phyloP scores from a whole-genome alignment of 2,113 vertebrate species.

The Crotalus helleri region DNA sequence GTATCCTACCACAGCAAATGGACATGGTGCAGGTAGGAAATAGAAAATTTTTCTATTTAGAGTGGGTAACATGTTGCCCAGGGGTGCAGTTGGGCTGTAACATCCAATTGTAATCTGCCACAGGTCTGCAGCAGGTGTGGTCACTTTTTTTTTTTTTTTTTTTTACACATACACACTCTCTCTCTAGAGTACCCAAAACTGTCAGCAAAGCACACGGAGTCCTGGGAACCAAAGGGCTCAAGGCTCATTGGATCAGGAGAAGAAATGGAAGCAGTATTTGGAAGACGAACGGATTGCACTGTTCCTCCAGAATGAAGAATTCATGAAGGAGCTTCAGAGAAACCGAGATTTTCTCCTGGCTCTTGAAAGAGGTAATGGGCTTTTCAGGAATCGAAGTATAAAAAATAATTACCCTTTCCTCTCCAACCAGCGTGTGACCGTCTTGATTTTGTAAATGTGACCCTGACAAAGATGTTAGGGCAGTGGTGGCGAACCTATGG shows the following conservation, averaged over 20 bases:
- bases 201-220: conserved; percentile 16
- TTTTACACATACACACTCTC: accelerated
- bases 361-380: conserved; percentile 85
- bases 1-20: conserved; percentile 89
- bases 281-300: conserved; percentile 93
- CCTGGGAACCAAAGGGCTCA: not conserved
- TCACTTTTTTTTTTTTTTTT: accelerated
- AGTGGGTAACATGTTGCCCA: not conserved
- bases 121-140: not conserved
- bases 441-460: not conserved
- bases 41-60: not conserved
- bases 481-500: not conserved
- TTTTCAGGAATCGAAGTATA: not conserved
- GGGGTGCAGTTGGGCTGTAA: not conserved
- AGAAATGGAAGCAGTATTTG: conserved; percentile 91
- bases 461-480: not conserved
- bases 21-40: conserved; percentile 73
- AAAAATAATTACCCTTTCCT: not conserved
- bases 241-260: conserved; percentile 78
- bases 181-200: conserved; percentile 65
- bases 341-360: conserved; percentile 94
- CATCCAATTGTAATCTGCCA: not conserved
- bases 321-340: conserved; percentile 95
- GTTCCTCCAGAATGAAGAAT: conserved; percentile 96
- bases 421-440: not conserved